Base-by-base conservation (phyloP, 2,113 vertebrate genomes). In the Oreotrochilus melanogaster region DNA sequence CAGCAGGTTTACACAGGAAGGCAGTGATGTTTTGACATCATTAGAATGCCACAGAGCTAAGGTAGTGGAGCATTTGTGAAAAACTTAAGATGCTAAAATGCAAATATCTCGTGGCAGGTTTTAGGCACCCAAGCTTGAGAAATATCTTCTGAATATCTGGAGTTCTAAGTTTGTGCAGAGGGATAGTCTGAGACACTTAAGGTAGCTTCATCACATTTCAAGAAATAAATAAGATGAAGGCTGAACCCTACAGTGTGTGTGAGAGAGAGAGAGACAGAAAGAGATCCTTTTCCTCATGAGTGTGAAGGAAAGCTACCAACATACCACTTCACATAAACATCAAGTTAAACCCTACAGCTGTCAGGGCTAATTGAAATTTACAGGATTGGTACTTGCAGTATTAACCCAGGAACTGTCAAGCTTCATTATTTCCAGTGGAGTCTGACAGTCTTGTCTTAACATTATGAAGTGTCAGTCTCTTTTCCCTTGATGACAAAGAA, bases 271-370 rank as follows among this genome's bases (percentile, higher is more conserved):
- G 48, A n/a, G 7, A 39, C 30, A 60, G 56, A 53, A 25, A 86
- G 43, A 93, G 74, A 96, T 94, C 65, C 51, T 94, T 70, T 84
- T 91, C 50, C 66, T 97, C 13, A 0, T 92, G 96, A 96, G 90
- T 96, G 95, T 97, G 93, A 94, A 91, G 74, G 84, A 93, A 93
- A 95, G 39, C 91, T 97, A 83, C 86, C 92, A 95, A 91, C 78
- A 83, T 30, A 93, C 81, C 89, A 84, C 31, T 96, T 97, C 90
- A 94, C 73, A 92, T 85, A 93, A 95, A 95, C 61, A 81, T 94
- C 96, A 95, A 25, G 65, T 92, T 94, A 96, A 92, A 66, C 60
- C 48, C 78, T 86, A 67, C 53, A 79, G 96, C 83, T 64, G 91
- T 96, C 89, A 95, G 78, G 61, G 48, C 73, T 95, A 93, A 84